phyloP scores from a whole-genome alignment of 2,797 vertebrate genomes.

The Leptoclinus maculatus region DNA sequence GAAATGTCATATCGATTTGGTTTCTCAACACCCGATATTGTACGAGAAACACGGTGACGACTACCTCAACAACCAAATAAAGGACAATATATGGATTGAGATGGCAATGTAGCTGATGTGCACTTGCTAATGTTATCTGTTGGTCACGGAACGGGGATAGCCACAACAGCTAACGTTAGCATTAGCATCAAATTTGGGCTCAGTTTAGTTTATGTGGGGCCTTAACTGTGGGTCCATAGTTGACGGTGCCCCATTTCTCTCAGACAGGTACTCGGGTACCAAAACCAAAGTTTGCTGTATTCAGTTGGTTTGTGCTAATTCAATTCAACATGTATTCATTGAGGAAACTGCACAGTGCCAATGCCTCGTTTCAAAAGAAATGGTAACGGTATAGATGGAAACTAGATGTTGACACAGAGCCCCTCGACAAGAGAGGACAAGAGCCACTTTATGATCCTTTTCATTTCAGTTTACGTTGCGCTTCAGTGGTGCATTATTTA shows the following conservation, averaged over 20 bases:
- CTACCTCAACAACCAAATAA: neutral
- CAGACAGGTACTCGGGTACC: neutral
- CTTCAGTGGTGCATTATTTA: neutral
- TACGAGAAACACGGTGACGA: neutral
- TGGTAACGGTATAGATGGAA: neutral
- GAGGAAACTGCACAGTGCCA: neutral
- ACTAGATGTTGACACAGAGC: neutral
- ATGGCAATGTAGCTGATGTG: neutral
- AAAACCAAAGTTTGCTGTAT: neutral
- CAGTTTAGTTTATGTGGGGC: too few species aligned
- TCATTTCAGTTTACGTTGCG: neutral
- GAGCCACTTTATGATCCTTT: neutral
- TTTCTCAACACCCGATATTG: neutral
- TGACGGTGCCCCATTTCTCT: neutral
- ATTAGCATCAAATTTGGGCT: too few species aligned
- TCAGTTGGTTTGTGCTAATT: neutral
- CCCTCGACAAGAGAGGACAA: neutral
- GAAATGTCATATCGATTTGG: neutral
- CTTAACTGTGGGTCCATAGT: neutral
- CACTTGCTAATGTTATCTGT: neutral
- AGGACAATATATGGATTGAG: neutral
- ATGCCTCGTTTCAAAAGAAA: neutral
- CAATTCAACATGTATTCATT: neutral
- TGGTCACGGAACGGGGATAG: neutral
- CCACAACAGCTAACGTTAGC: neutral